Evolutionary conservation across 2,888 invertebrate genomes (phyloP), one percentile per base, ranked within the genome.

Genomic region (Apamea sordens): DNA sequence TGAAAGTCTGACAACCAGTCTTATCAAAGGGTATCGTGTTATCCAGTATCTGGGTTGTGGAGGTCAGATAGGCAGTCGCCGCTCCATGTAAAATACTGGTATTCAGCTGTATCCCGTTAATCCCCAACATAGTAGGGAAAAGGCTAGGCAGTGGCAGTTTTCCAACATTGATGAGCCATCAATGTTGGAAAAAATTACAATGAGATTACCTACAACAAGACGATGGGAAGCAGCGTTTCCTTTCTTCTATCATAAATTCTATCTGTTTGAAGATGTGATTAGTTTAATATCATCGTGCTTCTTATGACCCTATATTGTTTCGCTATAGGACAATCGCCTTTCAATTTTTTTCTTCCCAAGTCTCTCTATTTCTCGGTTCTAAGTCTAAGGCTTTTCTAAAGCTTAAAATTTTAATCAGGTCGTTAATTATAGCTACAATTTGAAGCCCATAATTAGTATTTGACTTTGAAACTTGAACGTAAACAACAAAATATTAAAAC

Each of bases 401-500:
- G 8, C 10, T 18, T 63, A 18, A 18, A 28, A 36, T 41, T 69
- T 24, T 11, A 32, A n/a, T 47, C 2, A 18, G n/a, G 5, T 32
- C 18, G 10, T 32, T 53, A 5, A 44, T 53, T 53, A 32, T 15
- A 76, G 21, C 7, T 56, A 11, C 47, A 15, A n/a, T 47, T 53
- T 2, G 11, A 10, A 44, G 11, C 2, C 41, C 32, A 10, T 44
- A 44, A 50, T 32, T 24, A 13, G 0, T 44, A 44, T 50, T 53
- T 77, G 10, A 32, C 13, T 32, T 41, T 53, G 0, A 36, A 63
- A 53, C 64, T 41, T 70, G 24, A 79, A 56, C 50, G 67, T 77
- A 77, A 77, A 61, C 10, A 59, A 78, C 32, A 56, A 71, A 79
- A 56, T 53, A 68, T 36, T 6, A 2, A 68, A 80, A 80, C 61